phyloP scores from a whole-genome alignment of 2,888 invertebrate species.

The Plemyria rubiginata region DNA sequence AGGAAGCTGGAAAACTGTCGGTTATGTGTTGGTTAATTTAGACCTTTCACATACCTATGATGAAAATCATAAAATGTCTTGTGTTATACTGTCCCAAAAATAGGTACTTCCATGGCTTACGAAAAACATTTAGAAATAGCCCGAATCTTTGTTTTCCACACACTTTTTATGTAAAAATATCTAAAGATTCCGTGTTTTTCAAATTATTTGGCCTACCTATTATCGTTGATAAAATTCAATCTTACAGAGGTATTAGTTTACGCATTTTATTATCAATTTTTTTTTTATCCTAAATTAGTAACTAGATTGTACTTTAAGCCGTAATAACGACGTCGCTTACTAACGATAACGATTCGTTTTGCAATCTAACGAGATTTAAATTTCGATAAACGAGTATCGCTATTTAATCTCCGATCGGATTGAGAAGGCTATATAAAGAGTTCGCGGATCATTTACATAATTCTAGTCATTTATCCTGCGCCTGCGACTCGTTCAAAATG shows the following conservation, averaged over 20 bases:
- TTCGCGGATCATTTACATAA: conserved; percentile 4
- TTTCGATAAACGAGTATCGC: conserved; percentile 38
- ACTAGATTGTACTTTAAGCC: not conserved
- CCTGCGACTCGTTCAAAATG: conserved; percentile 65
- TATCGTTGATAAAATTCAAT: too few relatives aligned
- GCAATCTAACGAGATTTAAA: conserved; percentile 39
- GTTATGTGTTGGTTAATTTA: not conserved
- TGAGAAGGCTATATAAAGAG: conserved; percentile 47
- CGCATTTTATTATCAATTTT: not conserved
- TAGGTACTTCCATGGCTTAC: not conserved
- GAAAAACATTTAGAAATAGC: too few relatives aligned
- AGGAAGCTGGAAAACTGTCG: not conserved
- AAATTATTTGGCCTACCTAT: too few relatives aligned
- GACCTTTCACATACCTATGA: too few relatives aligned
- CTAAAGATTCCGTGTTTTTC: too few relatives aligned
- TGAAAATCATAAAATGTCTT: too few relatives aligned
- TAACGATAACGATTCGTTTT: conserved; percentile 36
- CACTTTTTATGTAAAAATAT: too few relatives aligned
- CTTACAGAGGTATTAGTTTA: too few relatives aligned
- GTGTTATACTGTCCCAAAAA: not conserved
- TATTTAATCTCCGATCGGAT: conserved; percentile 33
- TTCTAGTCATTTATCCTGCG: conserved; percentile 23
- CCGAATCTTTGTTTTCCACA: too few relatives aligned
- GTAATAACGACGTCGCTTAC: conserved; percentile 19
- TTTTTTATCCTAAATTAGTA: not conserved